A percentile compares a stretch with the other conserved stretches of the same genome.
Evolutionary conservation across 2,888 invertebrate species (phyloP).

Genomic region (Periphyllus acericola): DNA sequence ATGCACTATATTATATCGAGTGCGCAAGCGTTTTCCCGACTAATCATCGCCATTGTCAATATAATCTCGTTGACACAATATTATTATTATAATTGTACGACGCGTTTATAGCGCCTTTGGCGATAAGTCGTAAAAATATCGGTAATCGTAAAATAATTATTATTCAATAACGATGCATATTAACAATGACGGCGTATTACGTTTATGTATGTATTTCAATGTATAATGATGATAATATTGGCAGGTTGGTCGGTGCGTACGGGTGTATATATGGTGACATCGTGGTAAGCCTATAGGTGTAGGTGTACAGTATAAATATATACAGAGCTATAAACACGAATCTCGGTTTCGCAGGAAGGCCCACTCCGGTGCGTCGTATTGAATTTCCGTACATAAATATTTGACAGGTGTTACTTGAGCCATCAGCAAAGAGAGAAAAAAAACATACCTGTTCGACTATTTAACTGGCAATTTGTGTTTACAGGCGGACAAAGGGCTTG

Average conservation of each 20-base stretch:
- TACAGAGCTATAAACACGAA: too few species aligned
- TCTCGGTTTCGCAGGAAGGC: background rate
- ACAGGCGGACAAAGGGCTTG: background rate
- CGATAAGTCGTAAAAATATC: slow-evolving; percentile 1
- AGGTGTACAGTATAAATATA: too few species aligned
- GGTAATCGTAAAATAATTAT: slow-evolving; percentile 45
- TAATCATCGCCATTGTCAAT: background rate
- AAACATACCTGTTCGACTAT: slow-evolving; percentile 32
- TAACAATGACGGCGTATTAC: background rate
- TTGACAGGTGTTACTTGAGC: slow-evolving; percentile 41
- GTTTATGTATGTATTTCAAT: background rate
- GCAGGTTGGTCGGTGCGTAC: background rate
- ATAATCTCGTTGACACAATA: background rate
- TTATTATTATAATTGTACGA: background rate
- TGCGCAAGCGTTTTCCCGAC: background rate
- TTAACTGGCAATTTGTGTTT: slow-evolving; percentile 34
- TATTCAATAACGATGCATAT: slow-evolving; percentile 30
- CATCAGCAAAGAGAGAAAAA: slow-evolving; percentile 6
- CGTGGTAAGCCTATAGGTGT: too few species aligned
- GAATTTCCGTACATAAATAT: slow-evolving; percentile 28
- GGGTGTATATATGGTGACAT: background rate
- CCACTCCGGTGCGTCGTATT: background rate
- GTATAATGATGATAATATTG: background rate
- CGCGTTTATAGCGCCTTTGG: background rate
- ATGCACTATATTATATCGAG: background rate